These are phyloP conservation scores for Synchiropus splendidus DNA, from an alignment of 2,113 vertebrate genomes.

Conservation along the genomic window DNA sequence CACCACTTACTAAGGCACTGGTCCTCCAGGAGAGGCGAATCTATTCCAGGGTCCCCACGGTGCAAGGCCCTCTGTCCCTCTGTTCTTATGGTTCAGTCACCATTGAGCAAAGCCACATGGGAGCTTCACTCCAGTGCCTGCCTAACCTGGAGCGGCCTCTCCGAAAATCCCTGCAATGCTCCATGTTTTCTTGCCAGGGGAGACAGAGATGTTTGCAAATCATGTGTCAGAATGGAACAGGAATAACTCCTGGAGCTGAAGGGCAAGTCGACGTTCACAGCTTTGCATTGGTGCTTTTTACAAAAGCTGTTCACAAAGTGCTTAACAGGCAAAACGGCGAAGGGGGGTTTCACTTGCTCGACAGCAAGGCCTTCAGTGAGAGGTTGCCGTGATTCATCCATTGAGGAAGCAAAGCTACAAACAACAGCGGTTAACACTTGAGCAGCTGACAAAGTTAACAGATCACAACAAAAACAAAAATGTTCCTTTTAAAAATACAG, in stretches of 20 bases:
- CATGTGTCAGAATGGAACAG: not conserved
- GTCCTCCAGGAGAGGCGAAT: slow-evolving; percentile 41
- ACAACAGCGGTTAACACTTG: too few species aligned
- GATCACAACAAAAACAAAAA: too few species aligned
- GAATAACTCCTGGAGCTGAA: not conserved
- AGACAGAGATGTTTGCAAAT: not conserved
- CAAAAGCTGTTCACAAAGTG: too few species aligned
- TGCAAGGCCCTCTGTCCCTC: slow-evolving; percentile 47
- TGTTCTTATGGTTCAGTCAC: slow-evolving; percentile 58
- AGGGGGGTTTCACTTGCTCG: too few species aligned
- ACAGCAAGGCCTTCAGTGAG: too few species aligned
- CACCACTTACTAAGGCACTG: slow-evolving; percentile 36
- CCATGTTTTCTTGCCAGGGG: slow-evolving; percentile 1
- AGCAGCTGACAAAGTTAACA: too few species aligned
- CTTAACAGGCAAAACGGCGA: too few species aligned
- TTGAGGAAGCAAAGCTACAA: too few species aligned
- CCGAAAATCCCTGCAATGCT: slow-evolving; percentile 4
- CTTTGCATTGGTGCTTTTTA: too few species aligned
- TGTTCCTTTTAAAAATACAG: too few species aligned
- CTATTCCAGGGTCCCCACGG: slow-evolving; percentile 49
- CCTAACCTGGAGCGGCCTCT: slow-evolving; percentile 16
- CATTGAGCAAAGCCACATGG: slow-evolving; percentile 49
- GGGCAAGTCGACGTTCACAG: not conserved
- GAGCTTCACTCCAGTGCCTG: slow-evolving; percentile 30
- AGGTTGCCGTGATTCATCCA: too few species aligned